Base-by-base conservation (phyloP, 2,888 invertebrate species). In the Timema podura region DNA sequence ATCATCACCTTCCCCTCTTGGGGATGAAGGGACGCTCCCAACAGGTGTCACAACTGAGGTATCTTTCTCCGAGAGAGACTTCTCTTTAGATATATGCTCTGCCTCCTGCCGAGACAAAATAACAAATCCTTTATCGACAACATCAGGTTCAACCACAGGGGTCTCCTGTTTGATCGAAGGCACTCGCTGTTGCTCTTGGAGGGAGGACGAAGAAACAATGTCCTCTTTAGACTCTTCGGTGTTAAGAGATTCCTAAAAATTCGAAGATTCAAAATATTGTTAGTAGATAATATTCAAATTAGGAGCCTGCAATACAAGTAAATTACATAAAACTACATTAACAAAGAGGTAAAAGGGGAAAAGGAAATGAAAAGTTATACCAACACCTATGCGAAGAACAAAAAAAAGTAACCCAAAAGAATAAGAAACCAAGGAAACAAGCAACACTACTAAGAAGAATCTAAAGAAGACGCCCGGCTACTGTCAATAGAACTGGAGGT, bases 1-100 rank as follows among this genome's bases (percentile, higher is more conserved):
- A 74, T 85, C 82, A 75, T 87, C 87, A 49, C 48, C 69, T 51
- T 61, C 64, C 13, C n/a, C 46, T 30, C 16, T 47, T 57, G 54
- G 45, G n/a, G 44, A 30, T 67, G 48, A 16, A 9, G 45, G 67
- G n/a, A 1, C 45, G n/a, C 46, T 46, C n/a, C 64, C 46, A 30
- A 44, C 13, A 46, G 9, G 46, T 64, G 46, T n/a, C 13, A 46
- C 5, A n/a, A n/a, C 30, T 30, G 44, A 11, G 46, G 64, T 15
- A 8, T 5, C 44, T 64, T 64, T 8, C 10, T 45, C 10, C 13
- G 44, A 44, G 46, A 64, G 6, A 46, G 44, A 13, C 16, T 11
- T 64, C 13, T 44, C 64, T 44, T 64, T 44, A 64, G 5, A 16
- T 48, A 51, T 61, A 45, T 65, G 57, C 49, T 51, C 69, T 30